Percentiles rank a stretch among this genome's conserved stretches.
phyloP scores from a whole-genome alignment of 2,797 vertebrate species.

The Stomatorhinus walkeri region DNA sequence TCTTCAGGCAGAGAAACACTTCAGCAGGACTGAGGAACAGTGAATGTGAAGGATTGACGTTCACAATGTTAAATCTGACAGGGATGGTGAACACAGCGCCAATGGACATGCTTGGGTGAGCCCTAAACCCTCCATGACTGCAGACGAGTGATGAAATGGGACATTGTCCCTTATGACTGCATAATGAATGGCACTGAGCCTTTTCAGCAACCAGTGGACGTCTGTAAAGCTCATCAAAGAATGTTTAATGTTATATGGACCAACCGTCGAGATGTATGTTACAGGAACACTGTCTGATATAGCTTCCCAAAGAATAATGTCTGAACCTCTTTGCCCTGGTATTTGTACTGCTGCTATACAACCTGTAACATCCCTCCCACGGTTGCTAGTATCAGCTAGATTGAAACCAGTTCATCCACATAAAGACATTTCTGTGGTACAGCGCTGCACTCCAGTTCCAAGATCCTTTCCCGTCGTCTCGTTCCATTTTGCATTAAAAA shows the following conservation, averaged over 20 bases:
- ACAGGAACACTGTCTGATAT: background rate
- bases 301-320: background rate
- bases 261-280: background rate
- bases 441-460: background rate
- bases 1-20: background rate
- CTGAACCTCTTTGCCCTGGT: background rate
- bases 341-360: background rate
- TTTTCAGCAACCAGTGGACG: background rate
- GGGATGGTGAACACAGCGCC: background rate
- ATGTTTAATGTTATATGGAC: background rate
- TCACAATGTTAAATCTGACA: no score
- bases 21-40: background rate
- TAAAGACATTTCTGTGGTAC: background rate
- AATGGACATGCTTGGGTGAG: background rate
- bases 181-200: background rate
- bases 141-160: background rate
- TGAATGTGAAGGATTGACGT: background rate
- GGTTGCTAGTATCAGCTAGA: background rate
- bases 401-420: background rate
- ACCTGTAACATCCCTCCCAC: background rate
- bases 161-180: background rate
- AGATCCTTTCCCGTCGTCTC: background rate
- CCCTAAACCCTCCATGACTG: background rate
- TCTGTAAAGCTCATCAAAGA: background rate
- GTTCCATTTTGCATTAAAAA: background rate